Conservation (phyloP, 1,140 invertebrate genomes). For the Charaxes varanes region DNA sequence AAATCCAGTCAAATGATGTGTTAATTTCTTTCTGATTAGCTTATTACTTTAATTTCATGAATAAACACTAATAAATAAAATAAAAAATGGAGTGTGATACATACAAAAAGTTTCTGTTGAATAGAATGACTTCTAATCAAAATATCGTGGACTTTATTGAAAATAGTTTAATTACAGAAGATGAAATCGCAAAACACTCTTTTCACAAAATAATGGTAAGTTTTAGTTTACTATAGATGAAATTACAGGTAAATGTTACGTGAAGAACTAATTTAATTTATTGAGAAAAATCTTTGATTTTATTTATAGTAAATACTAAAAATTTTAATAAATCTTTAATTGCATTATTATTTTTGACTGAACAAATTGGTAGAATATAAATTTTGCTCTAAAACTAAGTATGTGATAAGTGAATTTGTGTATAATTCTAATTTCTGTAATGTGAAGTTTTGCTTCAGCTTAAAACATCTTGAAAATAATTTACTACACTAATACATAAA, state of each 20-base stretch:
- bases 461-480: not conserved
- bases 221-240: constrained; percentile 1
- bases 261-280: no score
- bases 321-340: not conserved
- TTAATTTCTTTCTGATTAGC: not conserved
- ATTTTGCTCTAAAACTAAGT: no score
- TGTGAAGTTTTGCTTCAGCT: no score
- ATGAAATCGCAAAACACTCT: constrained; percentile 36
- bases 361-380: no score
- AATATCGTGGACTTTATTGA: constrained; percentile 34
- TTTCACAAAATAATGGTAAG: constrained; percentile 61
- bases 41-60: no score
- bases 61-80: not conserved
- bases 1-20: no score
- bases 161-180: constrained; percentile 34
- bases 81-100: constrained; percentile 16
- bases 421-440: no score
- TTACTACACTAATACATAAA: not conserved
- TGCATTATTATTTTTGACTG: no score
- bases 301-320: no score
- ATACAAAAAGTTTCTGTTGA: constrained; percentile 44
- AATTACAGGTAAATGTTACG: no score
- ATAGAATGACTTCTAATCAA: constrained; percentile 29
- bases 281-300: no score
- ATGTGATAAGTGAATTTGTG: no score